phyloP scores from a whole-genome alignment of 2,113 vertebrate genomes.

The Pseudolaguvia tuberculata region DNA sequence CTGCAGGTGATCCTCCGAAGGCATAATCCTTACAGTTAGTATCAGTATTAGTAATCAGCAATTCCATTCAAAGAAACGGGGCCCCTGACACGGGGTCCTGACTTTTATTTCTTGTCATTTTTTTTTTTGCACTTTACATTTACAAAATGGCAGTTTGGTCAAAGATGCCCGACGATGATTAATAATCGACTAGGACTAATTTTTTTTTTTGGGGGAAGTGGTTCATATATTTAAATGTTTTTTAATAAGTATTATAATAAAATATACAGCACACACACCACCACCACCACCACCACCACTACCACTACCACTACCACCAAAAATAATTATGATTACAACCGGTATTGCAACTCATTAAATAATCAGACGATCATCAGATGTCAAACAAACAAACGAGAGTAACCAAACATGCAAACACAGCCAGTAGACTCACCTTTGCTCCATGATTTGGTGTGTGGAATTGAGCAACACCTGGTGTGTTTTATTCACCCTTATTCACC shows the following conservation, averaged over 20 bases:
- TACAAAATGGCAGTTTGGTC: background rate
- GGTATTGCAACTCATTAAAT: no score
- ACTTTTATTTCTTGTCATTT: background rate
- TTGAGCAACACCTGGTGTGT: background rate
- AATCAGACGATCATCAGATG: background rate
- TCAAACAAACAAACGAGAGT: background rate
- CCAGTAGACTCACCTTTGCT: constrained; percentile 27
- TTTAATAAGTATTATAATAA: background rate
- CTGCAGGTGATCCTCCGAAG: no score
- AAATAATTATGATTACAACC: background rate
- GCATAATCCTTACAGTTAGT: no score
- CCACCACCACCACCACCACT: background rate
- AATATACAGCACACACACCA: background rate
- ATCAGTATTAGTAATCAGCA: no score
- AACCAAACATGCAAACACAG: constrained; percentile 16
- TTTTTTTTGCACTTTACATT: no score
- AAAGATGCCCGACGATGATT: no score
- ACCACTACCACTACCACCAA: background rate
- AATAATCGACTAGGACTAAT: background rate
- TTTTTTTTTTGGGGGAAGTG: background rate
- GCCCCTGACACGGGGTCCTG: no score
- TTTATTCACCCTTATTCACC: no score
- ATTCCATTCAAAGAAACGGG: no score
- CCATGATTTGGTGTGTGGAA: background rate
- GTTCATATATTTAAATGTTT: background rate